Evolutionary conservation across 2,888 invertebrate species (phyloP).

Genomic region (Diogma glabrata): DNA sequence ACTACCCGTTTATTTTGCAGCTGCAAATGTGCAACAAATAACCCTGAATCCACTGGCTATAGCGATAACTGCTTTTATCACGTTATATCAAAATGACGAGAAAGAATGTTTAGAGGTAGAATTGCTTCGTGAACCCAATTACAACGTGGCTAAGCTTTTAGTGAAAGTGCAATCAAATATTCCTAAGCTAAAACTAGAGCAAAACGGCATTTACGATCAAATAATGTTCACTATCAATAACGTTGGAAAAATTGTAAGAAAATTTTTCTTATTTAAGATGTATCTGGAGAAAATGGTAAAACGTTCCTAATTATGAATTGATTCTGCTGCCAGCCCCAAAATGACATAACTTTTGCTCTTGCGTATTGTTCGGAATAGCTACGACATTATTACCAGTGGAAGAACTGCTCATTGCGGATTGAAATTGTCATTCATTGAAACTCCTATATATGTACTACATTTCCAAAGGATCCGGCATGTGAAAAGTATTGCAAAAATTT

Average conservation of each 20-base stretch:
- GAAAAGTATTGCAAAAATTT: too few species aligned
- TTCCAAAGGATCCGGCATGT: too few species aligned
- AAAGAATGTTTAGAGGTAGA: too few species aligned
- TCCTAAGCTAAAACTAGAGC: constrained; percentile 20
- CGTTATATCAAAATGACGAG: too few species aligned
- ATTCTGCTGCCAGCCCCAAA: neutral
- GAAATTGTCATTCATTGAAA: too few species aligned
- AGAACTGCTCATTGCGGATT: too few species aligned
- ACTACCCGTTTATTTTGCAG: neutral
- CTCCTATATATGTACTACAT: too few species aligned
- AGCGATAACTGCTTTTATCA: too few species aligned
- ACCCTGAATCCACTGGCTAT: neutral
- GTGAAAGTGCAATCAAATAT: constrained; percentile 21
- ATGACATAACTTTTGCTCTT: neutral
- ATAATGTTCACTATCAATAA: neutral
- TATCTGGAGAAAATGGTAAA: neutral
- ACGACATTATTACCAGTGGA: too few species aligned
- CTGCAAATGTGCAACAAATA: neutral
- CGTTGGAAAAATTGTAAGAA: neutral
- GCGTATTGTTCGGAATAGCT: neutral
- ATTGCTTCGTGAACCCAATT: constrained; percentile 21
- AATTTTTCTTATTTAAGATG: neutral
- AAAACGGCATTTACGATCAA: constrained; percentile 18
- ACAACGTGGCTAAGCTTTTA: constrained; percentile 21
- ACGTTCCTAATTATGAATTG: neutral